phyloP scores from a whole-genome alignment of 2,797 vertebrate genomes.

The Eulemur coronatus region DNA sequence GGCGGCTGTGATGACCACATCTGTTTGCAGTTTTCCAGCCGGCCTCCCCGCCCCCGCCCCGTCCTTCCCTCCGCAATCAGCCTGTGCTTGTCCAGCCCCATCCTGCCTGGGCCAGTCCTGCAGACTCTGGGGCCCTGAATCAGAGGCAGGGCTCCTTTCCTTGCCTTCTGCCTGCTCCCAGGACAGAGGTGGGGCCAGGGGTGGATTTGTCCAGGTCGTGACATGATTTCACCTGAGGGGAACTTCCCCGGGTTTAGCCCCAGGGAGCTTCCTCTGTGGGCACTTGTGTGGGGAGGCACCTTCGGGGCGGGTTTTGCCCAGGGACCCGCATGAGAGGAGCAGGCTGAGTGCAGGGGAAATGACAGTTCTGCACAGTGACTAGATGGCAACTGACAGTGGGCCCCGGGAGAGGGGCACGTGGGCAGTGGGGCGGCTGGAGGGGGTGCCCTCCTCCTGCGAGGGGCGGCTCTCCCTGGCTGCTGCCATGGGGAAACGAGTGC shows the following conservation, averaged over 20 bases:
- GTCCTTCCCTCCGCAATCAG: not conserved
- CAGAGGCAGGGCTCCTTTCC: not conserved
- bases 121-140: not conserved
- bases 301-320: not conserved
- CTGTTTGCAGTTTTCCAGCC: not conserved
- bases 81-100: conserved; percentile 41
- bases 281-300: not conserved
- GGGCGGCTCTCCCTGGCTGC: not conserved
- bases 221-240: not conserved
- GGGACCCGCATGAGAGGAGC: not conserved
- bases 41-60: not conserved
- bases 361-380: not conserved
- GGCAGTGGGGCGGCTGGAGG: not conserved
- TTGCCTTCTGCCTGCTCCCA: not conserved
- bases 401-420: not conserved
- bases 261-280: not conserved
- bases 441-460: rapidly evolving
- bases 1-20: not conserved
- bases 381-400: not conserved
- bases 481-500: rapidly evolving
- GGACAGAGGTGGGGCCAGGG: not conserved
- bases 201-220: not conserved
- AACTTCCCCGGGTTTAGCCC: not conserved
- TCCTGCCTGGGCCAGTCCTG: conserved; percentile 61
- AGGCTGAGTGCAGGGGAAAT: not conserved